phyloP scores from a whole-genome alignment of 2,888 invertebrate genomes.

The Phoronis australis region DNA sequence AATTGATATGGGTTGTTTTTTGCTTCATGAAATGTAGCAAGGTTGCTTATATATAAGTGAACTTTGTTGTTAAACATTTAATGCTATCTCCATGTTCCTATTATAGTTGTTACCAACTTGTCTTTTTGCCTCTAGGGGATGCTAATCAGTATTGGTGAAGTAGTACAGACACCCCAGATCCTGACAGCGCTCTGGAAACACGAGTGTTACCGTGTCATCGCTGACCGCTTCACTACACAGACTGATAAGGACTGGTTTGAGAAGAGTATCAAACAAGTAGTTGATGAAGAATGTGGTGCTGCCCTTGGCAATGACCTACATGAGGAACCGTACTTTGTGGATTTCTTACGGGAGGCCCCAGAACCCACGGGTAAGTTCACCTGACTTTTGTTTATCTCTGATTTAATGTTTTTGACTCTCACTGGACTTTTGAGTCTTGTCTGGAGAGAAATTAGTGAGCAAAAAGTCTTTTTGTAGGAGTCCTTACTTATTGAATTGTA shows the following conservation, averaged over 20 bases:
- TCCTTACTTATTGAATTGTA: too few species aligned
- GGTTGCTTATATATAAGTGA: too few species aligned
- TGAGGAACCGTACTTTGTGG: conserved; percentile 82
- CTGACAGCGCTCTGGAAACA: conserved; percentile 92
- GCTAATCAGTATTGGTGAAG: conserved; percentile 83
- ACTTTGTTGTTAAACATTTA: too few species aligned
- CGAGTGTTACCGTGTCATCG: conserved; percentile 69
- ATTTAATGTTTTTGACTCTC: too few species aligned
- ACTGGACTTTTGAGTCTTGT: too few species aligned
- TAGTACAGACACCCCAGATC: conserved; percentile 76
- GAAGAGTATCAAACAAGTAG: conserved; percentile 60
- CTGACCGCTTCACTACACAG: conserved; percentile 57
- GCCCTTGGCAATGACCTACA: conserved; percentile 62
- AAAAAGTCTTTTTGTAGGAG: too few species aligned
- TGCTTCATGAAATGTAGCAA: too few species aligned
- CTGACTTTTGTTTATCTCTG: too few species aligned
- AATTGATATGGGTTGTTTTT: too few species aligned
- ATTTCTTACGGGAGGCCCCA: conserved; percentile 95
- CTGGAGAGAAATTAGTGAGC: too few species aligned
- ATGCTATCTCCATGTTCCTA: not conserved
- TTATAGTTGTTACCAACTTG: too few species aligned
- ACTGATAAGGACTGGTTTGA: conserved; percentile 72
- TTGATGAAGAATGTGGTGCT: conserved; percentile 65
- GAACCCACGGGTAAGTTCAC: conserved; percentile 76
- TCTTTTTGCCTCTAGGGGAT: conserved; percentile 56